Base-by-base conservation (phyloP, 2,888 invertebrate species). In the Actias luna region DNA sequence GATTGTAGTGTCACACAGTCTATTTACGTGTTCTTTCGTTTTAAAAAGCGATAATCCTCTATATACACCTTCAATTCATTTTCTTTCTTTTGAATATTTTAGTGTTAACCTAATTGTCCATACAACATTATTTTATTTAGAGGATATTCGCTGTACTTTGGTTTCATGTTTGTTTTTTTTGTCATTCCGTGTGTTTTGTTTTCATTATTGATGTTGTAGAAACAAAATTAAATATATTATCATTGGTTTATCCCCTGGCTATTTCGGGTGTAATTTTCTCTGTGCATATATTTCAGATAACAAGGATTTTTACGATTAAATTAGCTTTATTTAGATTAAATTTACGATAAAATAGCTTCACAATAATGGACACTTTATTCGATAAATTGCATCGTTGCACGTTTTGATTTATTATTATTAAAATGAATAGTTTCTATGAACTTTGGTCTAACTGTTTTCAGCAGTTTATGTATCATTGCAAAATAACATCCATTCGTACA, bases 21-120 rank as follows among this genome's bases (percentile, higher is more conserved):
- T 68, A 63, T 69, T 67, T 74, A 67, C 62, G 65, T 68, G 55
- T 63, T 63, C 18, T 66, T 69, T 58, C 67, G 63, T 66, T 68
- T 71, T 60, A 61, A 62, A 63, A 66, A 71, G 74, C 76, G 76
- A 73, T 64, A 71, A 75, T 79, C 74, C 77, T 79, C 75, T 73
- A 69, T n/a, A n/a, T n/a, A n/a, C n/a, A n/a, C n/a, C n/a, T n/a
- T n/a, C n/a, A n/a, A n/a, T 69, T 10, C n/a, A 42, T 42, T 66
- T 65, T 29, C 59, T 63, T 60, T 22, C 10, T 55, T 3, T 55
- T 29, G 29, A 18, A 29, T 1, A 29, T 5, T 29, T 55, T 29
- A 8, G 10, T 29, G 29, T 29, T 29, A 27, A 55, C 27, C 29
- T 7, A 55, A 29, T 16, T 22, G 12, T 12, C 10, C 12, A 42